Percentiles rank a stretch among this genome's conserved stretches.
phyloP scores from a whole-genome alignment of 2,888 invertebrate species.

The Aleiodes testaceus region DNA sequence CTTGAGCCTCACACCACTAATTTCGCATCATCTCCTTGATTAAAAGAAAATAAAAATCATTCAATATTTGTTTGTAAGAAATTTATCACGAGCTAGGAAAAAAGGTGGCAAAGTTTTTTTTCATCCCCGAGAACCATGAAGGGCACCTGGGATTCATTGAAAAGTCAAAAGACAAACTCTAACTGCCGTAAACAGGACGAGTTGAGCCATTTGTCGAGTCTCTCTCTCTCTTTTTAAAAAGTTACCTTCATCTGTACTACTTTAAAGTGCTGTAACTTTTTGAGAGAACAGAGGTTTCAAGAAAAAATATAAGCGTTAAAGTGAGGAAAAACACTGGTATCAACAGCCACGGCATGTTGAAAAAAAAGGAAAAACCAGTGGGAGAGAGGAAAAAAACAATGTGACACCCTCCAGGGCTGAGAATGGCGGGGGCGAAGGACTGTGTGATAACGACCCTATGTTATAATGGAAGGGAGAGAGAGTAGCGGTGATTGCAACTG shows the following conservation, averaged over 20 bases:
- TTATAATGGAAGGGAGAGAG: conserved; percentile 45
- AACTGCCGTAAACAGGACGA: conserved; percentile 51
- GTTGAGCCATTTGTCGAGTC: conserved; percentile 53
- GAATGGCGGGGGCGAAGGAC: conserved; percentile 14
- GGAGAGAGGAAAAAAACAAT: conserved; percentile 10
- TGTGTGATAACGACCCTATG: conserved; percentile 44
- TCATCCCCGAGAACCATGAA: conserved; percentile 33
- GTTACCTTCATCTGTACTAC: background rate
- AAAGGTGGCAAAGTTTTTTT: conserved; percentile 17
- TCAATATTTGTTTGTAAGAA: conserved; percentile 43
- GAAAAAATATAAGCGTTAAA: conserved; percentile 42
- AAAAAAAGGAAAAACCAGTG: background rate
- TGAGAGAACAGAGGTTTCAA: conserved; percentile 48
- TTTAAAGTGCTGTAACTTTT: conserved; percentile 39
- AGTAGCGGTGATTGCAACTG: conserved; percentile 31
- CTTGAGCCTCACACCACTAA: conserved; percentile 52
- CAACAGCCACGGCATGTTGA: conserved; percentile 41
- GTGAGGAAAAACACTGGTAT: conserved; percentile 49
- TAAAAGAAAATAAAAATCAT: background rate
- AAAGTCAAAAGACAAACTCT: conserved; percentile 51
- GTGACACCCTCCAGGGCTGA: conserved; percentile 20
- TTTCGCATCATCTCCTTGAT: conserved; percentile 19
- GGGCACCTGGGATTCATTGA: conserved; percentile 53
- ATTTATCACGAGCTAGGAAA: conserved; percentile 35
- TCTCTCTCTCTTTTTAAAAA: conserved; percentile 38